phyloP scores from a whole-genome alignment of 2,888 invertebrate genomes.

The Bugula neritina region DNA sequence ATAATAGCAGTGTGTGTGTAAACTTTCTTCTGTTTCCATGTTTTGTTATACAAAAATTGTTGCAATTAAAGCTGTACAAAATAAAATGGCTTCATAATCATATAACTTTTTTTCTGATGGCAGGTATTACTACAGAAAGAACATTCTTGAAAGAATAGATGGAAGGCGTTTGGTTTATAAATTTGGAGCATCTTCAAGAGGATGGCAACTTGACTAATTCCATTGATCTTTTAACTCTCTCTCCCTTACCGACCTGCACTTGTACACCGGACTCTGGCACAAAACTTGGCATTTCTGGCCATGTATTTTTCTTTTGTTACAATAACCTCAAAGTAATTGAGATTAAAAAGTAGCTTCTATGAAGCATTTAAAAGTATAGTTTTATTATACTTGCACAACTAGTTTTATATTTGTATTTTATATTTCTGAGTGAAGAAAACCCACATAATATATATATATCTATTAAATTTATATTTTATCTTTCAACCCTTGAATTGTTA shows the following conservation, averaged over 20 bases:
- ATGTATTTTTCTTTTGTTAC: background rate
- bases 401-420: no score
- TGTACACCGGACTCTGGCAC: background rate
- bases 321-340: background rate
- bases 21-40: no score
- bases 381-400: no score
- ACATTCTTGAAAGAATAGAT: conserved; percentile 46
- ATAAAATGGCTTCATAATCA: no score
- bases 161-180: conserved; percentile 45
- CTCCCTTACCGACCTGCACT: background rate
- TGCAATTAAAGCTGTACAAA: no score
- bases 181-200: conserved; percentile 64
- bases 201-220: conserved; percentile 57
- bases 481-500: no score
- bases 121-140: conserved; percentile 49
- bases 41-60: no score
- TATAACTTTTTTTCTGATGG: no score
- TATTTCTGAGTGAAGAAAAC: no score
- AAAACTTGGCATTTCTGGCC: background rate
- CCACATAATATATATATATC: no score
- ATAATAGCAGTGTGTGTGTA: background rate
- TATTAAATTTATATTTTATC: no score
- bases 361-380: no score
- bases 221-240: background rate
- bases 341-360: conserved; percentile 22